phyloP scores from a whole-genome alignment of 1,140 invertebrate species.

The Brachionus calyciflorus region DNA sequence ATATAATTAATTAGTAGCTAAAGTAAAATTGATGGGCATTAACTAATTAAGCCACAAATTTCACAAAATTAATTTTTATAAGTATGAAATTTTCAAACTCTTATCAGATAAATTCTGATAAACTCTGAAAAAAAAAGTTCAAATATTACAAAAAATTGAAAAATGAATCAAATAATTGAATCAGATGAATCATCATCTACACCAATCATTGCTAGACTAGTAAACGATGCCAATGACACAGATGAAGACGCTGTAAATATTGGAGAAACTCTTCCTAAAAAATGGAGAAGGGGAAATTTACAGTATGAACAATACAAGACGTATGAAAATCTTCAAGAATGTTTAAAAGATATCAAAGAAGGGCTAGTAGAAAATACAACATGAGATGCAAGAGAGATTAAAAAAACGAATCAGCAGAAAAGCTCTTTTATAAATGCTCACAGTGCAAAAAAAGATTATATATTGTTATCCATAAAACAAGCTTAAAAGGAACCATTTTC shows the following conservation, averaged over 20 bases:
- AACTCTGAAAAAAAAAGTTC: neutral
- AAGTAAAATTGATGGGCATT: too few species aligned
- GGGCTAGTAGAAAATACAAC: neutral
- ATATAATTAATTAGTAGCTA: too few species aligned
- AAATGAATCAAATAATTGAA: neutral
- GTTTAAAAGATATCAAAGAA: neutral
- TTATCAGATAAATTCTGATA: slow-evolving; percentile 7
- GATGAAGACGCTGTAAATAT: neutral
- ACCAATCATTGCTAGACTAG: neutral
- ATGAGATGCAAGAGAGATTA: neutral
- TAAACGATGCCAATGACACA: neutral
- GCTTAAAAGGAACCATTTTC: neutral
- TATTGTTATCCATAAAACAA: neutral
- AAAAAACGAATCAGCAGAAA: neutral
- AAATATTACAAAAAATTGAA: neutral
- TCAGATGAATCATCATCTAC: neutral
- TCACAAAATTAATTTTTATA: too few species aligned
- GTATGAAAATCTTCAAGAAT: neutral
- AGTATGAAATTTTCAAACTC: too few species aligned
- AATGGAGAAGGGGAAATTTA: neutral
- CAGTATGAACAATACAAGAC: neutral
- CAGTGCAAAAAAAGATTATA: neutral
- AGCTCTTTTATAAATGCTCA: neutral
- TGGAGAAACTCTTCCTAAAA: neutral
- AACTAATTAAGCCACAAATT: too few species aligned